Base-by-base conservation (phyloP, 92 coral and sea anemone genomes). In the Chrysogorgia sp. region DNA sequence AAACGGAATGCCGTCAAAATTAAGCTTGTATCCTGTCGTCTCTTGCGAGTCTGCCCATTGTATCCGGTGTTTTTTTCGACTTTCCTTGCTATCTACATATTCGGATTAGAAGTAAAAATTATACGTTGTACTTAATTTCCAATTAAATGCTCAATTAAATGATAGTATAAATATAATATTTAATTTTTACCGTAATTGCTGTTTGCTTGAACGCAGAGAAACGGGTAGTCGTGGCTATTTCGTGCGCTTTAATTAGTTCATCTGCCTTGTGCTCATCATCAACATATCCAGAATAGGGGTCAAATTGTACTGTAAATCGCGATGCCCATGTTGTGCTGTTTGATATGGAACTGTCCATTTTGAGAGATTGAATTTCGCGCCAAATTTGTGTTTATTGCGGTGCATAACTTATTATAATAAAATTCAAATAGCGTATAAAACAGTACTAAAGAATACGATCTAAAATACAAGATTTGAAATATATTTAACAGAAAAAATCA, bases 1-100 rank as follows among this genome's bases (percentile, higher is more conserved):
- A 49, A 85, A 85, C 22, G 89, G 89, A 70, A 85, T 22, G 24
- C 85, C 89, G 67, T 74, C 85, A 80, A 84, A 84, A 20, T 68
- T 58, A 1, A 84, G 52, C 58, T 77, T 33, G 63, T 43, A 58
- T 35, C 80, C 89, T 68, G 66, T 80, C 34, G 82, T 85, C 66
- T 61, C 77, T 28, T 80, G 77, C 21, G 55, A 60, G 63, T 85
- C 82, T 72, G 80, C 75, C 89, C 82, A 85, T 55, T 30, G 63
- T 2, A 78, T 68, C 17, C 74, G 68, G 53, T 78, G 84, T 23
- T 65, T 76, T 5, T 47, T 12, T 68, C n/a, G 9, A 34, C 32
- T 35, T 70, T 40, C 24, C 0, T 58, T 58, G 24, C 64, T 26
- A 19, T 19, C 24, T 58, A 24, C 17, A 58, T 43, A 9, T 9